These are phyloP conservation scores for Bufotes viridis DNA, from an alignment of 2,797 vertebrate species.

Conservation along the genomic window DNA sequence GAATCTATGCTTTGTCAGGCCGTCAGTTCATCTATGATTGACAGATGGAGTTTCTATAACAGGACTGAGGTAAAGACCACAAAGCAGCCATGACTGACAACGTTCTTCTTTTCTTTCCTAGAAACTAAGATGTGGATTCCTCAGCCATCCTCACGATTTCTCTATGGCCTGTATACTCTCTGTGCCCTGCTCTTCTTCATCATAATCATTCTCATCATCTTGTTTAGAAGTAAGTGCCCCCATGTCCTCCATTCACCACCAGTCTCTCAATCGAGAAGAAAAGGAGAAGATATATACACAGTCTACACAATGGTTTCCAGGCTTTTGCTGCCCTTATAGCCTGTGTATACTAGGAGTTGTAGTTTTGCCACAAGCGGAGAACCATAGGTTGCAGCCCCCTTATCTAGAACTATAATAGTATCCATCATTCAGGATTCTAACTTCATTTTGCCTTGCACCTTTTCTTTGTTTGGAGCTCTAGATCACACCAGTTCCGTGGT, in stretches of 20 bases:
- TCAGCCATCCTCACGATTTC: not conserved
- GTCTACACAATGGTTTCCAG: not conserved
- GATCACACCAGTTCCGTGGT: not conserved
- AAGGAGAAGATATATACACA: not conserved
- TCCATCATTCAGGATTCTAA: no score
- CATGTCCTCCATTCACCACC: no score
- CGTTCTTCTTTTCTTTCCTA: not conserved
- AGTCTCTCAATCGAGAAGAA: not conserved
- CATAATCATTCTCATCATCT: conserved; percentile 16
- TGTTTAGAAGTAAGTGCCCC: conserved; percentile 29
- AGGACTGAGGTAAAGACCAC: no score
- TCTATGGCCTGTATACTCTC: not conserved
- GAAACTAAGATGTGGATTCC: not conserved
- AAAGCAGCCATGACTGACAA: not conserved
- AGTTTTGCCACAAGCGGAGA: not conserved
- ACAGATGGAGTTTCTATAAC: no score
- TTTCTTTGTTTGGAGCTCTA: no score
- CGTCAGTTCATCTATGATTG: no score
- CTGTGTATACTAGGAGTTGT: not conserved
- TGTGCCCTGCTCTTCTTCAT: not conserved
- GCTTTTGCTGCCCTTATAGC: not conserved
- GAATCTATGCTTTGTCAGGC: no score
- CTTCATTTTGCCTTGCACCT: no score
- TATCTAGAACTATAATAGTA: not conserved
- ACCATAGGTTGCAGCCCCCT: not conserved